Evolutionary conservation across 2,888 invertebrate species (phyloP).

Genomic region (Dichetophora obliterata): DNA sequence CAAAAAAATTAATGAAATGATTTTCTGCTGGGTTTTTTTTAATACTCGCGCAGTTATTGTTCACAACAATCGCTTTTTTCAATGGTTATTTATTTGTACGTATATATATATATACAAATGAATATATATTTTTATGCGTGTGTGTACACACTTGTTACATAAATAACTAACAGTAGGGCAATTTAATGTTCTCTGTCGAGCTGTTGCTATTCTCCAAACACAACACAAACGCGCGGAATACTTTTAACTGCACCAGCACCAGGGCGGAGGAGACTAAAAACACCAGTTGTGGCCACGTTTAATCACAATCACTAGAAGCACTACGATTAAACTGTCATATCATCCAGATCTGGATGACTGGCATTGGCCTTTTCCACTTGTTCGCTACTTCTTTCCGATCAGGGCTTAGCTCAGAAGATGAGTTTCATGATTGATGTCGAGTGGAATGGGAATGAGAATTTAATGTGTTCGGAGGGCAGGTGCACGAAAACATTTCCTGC

Average conservation of each 20-base stretch:
- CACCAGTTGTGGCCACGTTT: conserved; percentile 22
- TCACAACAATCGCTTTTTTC: conserved; percentile 11
- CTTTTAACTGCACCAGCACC: neutral
- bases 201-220: conserved; percentile 20
- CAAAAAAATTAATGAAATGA: too few species aligned
- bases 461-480: conserved; percentile 18
- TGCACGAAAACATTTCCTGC: conserved; percentile 6
- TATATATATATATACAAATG: neutral
- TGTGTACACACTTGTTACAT: conserved; percentile 62
- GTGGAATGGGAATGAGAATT: conserved; percentile 10
- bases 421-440: conserved; percentile 9
- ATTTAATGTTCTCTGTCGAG: neutral
- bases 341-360: neutral
- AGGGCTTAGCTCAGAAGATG: neutral
- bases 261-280: conserved; percentile 12
- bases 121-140: conserved; percentile 16
- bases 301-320: conserved; percentile 16
- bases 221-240: neutral
- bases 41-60: neutral
- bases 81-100: neutral
- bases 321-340: neutral
- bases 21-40: neutral
- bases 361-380: neutral
- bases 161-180: conserved; percentile 53
- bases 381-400: neutral